These are phyloP conservation scores for Alauda arvensis DNA, from an alignment of 2,797 vertebrate genomes.

Conservation along the genomic window DNA sequence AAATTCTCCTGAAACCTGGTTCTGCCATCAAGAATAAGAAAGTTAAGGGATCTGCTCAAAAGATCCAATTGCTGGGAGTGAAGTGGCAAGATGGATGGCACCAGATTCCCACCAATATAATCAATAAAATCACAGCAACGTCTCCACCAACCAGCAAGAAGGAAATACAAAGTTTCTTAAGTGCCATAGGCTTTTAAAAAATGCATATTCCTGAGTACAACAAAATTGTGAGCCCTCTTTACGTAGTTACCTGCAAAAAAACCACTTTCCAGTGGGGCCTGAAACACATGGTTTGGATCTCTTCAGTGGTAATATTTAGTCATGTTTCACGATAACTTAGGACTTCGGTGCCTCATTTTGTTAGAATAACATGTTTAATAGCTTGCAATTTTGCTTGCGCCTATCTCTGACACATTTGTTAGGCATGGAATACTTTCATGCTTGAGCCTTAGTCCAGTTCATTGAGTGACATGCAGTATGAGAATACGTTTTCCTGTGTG, in stretches of 20 bases:
- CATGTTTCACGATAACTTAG: neutral
- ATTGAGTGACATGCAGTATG: neutral
- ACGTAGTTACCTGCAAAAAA: neutral
- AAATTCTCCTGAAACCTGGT: neutral
- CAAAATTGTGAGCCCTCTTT: neutral
- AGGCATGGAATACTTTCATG: neutral
- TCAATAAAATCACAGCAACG: neutral
- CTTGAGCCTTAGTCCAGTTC: neutral
- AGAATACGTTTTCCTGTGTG: neutral
- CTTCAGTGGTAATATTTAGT: neutral
- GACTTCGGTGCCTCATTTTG: neutral
- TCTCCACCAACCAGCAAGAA: neutral
- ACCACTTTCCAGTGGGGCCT: neutral
- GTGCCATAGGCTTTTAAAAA: neutral
- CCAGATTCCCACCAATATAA: neutral
- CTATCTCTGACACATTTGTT: neutral
- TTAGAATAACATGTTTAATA: neutral
- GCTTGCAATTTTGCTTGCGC: neutral
- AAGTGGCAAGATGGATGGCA: accelerated
- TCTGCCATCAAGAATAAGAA: neutral
- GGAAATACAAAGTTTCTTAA: neutral
- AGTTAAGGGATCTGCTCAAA: neutral
- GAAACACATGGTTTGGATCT: neutral
- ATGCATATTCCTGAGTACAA: neutral
- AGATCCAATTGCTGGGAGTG: neutral